These are phyloP conservation scores for Sussaba pulchella DNA, from an alignment of 2,888 invertebrate genomes.

Conservation along the genomic window DNA sequence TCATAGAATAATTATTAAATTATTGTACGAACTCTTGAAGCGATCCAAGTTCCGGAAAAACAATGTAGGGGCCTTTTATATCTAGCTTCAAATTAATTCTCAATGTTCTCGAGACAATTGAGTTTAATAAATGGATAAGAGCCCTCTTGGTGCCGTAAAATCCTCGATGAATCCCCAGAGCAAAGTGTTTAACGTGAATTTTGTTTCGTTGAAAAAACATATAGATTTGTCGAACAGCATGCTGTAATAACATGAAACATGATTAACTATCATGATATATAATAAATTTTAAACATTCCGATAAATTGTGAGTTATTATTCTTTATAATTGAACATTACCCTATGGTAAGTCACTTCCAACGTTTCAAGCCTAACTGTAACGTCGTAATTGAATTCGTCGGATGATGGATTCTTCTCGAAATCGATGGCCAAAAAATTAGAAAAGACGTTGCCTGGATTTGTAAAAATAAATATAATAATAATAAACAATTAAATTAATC, in stretches of 20 bases:
- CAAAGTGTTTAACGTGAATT: slow-evolving; percentile 84
- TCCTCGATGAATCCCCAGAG: slow-evolving; percentile 75
- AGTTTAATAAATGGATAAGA: slow-evolving; percentile 84
- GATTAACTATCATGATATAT: too few species aligned
- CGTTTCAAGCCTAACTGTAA: slow-evolving; percentile 89
- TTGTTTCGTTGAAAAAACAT: slow-evolving; percentile 89
- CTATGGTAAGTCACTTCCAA: slow-evolving; percentile 92
- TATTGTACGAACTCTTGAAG: slow-evolving; percentile 86
- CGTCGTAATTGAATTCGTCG: slow-evolving; percentile 88
- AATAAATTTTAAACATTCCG: too few species aligned
- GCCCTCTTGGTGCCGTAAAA: slow-evolving; percentile 80
- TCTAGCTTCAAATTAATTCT: slow-evolving; percentile 90
- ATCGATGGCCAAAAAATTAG: slow-evolving; percentile 90
- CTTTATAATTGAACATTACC: slow-evolving; percentile 84
- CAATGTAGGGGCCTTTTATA: slow-evolving; percentile 90
- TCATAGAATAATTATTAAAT: too few species aligned
- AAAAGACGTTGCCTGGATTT: slow-evolving; percentile 86
- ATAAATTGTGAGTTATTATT: too few species aligned
- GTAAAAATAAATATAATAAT: too few species aligned
- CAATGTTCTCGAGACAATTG: slow-evolving; percentile 86
- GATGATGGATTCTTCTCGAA: slow-evolving; percentile 90
- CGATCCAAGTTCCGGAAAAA: slow-evolving; percentile 91
- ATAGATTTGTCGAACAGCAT: slow-evolving; percentile 89
- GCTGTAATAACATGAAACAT: slow-evolving; percentile 85
- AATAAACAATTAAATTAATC: background rate